Percentiles rank a stretch among this genome's conserved stretches.
Conservation (phyloP, 2,888 invertebrate species). For the Dugesia japonica region DNA sequence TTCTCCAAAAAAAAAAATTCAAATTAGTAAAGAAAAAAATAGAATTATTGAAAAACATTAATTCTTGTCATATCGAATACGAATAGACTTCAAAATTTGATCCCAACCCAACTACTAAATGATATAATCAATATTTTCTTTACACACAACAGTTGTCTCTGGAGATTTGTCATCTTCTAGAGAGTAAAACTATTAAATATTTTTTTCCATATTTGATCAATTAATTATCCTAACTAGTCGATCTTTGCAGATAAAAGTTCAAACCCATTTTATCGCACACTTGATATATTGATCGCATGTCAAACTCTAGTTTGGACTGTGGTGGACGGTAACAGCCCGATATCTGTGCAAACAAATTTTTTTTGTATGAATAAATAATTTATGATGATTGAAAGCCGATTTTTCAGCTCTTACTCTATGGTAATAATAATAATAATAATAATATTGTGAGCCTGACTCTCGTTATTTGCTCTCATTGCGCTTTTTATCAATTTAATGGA, state of each 20-base stretch:
- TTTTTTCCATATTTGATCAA: slow-evolving; percentile 12
- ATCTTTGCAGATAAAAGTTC: not conserved
- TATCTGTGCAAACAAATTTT: not conserved
- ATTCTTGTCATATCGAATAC: not conserved
- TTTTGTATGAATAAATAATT: not conserved
- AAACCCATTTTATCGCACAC: slow-evolving; percentile 14
- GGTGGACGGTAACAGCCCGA: not conserved
- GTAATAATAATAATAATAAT: no score
- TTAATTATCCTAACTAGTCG: not conserved
- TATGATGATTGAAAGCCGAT: slow-evolving; percentile 14
- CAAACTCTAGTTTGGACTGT: slow-evolving; percentile 2
- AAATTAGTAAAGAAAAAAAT: no score
- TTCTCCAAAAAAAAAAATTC: no score
- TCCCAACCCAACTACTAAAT: not conserved
- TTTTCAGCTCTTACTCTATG: not conserved
- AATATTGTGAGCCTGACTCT: not conserved
- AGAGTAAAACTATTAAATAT: not conserved
- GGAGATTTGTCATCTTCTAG: slow-evolving; percentile 20
- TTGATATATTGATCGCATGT: slow-evolving; percentile 16
- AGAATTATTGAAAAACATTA: slow-evolving; percentile 12
- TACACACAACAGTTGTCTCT: not conserved
- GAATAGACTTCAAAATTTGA: slow-evolving; percentile 20
- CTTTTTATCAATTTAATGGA: not conserved
- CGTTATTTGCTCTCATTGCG: not conserved
- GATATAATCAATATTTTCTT: slow-evolving; percentile 13